Evolutionary conservation across 2,888 invertebrate genomes (phyloP).

Genomic region (Drosophila aldrichi): DNA sequence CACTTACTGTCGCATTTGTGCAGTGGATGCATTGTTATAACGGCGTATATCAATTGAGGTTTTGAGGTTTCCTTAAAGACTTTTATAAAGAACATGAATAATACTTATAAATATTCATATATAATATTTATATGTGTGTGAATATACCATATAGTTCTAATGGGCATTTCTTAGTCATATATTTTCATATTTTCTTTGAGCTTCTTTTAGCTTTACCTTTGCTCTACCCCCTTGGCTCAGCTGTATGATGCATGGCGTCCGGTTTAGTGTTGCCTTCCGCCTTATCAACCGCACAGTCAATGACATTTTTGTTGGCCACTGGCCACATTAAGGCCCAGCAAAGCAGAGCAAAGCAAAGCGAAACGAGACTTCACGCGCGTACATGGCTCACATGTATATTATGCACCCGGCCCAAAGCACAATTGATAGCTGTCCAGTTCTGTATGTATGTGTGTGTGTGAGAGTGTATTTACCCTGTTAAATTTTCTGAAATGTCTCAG

Average conservation of each 20-base stretch:
- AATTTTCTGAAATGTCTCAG: slow-evolving; percentile 32
- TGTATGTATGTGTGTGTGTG: not conserved
- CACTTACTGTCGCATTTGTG: slow-evolving; percentile 37
- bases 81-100: not conserved
- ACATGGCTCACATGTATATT: slow-evolving; percentile 27
- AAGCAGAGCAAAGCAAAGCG: slow-evolving; percentile 24
- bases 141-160: not conserved
- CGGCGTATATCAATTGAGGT: not conserved
- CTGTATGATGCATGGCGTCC: slow-evolving; percentile 33
- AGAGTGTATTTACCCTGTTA: slow-evolving; percentile 27
- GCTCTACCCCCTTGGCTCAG: slow-evolving; percentile 19
- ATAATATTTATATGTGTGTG: not conserved
- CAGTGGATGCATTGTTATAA: slow-evolving; percentile 8
- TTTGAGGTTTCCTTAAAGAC: not conserved
- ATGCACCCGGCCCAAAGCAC: slow-evolving; percentile 35
- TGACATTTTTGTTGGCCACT: slow-evolving; percentile 68
- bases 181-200: not conserved
- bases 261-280: slow-evolving; percentile 37
- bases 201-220: slow-evolving; percentile 1
- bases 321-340: slow-evolving; percentile 34
- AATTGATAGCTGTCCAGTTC: slow-evolving; percentile 41
- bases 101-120: not conserved
- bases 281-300: slow-evolving; percentile 63
- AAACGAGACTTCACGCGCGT: slow-evolving; percentile 18
- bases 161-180: not conserved